Evolutionary conservation across 1,140 invertebrate genomes (phyloP).

Genomic region (Mactra quadrangularis): DNA sequence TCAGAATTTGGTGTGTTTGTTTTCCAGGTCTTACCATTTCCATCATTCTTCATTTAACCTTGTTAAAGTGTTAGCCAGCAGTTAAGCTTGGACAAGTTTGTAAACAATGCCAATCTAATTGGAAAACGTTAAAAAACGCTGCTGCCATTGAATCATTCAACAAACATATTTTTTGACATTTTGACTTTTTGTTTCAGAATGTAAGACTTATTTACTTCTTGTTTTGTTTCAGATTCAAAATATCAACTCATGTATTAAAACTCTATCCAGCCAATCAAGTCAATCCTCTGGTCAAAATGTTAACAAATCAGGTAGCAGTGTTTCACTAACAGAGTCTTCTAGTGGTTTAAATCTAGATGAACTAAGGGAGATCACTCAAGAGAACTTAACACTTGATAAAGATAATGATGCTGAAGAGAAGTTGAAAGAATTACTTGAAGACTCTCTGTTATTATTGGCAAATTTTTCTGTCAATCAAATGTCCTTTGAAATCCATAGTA

Average conservation of each 20-base stretch:
- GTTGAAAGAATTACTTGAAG: conserved; percentile 69
- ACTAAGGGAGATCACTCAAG: conserved; percentile 15
- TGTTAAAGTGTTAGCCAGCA: too few relatives aligned
- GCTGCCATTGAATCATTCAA: too few relatives aligned
- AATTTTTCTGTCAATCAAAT: conserved; percentile 95
- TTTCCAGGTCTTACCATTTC: too few relatives aligned
- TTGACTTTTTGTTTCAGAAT: too few relatives aligned
- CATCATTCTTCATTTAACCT: too few relatives aligned
- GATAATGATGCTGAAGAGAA: conserved; percentile 64
- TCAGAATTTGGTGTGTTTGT: too few relatives aligned
- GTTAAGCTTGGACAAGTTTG: too few relatives aligned
- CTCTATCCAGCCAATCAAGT: conserved; percentile 6
- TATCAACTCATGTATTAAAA: conserved; percentile 41
- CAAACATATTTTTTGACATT: too few relatives aligned
- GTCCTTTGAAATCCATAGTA: conserved; percentile 89
- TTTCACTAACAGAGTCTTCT: conserved; percentile 31
- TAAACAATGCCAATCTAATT: too few relatives aligned
- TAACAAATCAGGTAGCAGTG: background rate
- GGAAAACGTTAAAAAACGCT: too few relatives aligned
- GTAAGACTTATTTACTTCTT: too few relatives aligned
- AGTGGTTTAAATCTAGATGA: conserved; percentile 34
- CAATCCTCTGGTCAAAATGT: conserved; percentile 4
- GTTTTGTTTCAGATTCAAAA: conserved; percentile 32
- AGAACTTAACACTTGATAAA: background rate
- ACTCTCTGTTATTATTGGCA: conserved; percentile 90